These are phyloP conservation scores for Cirrhinus molitorella DNA, from an alignment of 2,797 vertebrate genomes.

Conservation along the genomic window DNA sequence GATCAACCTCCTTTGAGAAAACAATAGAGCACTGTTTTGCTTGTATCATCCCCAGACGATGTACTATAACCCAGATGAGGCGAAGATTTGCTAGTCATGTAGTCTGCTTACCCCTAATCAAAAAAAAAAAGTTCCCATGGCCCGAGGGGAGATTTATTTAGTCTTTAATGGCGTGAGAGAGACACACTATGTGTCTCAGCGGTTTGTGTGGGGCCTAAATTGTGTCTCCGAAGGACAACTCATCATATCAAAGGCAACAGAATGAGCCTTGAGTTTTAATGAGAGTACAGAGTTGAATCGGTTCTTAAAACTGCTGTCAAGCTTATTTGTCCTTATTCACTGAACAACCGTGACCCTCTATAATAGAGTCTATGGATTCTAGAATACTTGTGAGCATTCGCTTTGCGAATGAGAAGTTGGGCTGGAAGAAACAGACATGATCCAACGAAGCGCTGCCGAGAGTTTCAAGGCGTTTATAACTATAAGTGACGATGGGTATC, in stretches of 20 bases:
- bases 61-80: slow-evolving; percentile 64
- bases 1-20: neutral
- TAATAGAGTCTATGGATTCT: slow-evolving; percentile 27
- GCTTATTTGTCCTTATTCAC: slow-evolving; percentile 50
- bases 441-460: slow-evolving; percentile 9
- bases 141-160: slow-evolving; percentile 55
- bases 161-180: slow-evolving; percentile 53
- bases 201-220: slow-evolving; percentile 57
- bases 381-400: slow-evolving; percentile 19
- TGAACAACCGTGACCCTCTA: slow-evolving; percentile 30
- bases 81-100: slow-evolving; percentile 15
- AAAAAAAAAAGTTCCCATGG: slow-evolving; percentile 44
- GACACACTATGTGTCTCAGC: slow-evolving; percentile 45
- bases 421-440: neutral
- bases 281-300: slow-evolving; percentile 44
- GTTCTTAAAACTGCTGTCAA: slow-evolving; percentile 35
- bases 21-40: slow-evolving; percentile 28
- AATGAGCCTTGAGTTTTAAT: slow-evolving; percentile 51
- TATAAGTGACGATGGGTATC: slow-evolving; percentile 29
- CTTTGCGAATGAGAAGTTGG: slow-evolving; percentile 19
- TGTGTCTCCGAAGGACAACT: slow-evolving; percentile 49
- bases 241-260: slow-evolving; percentile 53
- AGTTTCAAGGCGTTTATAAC: slow-evolving; percentile 28
- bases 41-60: slow-evolving; percentile 65
- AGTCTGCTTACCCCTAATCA: slow-evolving; percentile 57